Conservation (phyloP, 2,797 vertebrate genomes). For the Hipposideros larvatus region DNA sequence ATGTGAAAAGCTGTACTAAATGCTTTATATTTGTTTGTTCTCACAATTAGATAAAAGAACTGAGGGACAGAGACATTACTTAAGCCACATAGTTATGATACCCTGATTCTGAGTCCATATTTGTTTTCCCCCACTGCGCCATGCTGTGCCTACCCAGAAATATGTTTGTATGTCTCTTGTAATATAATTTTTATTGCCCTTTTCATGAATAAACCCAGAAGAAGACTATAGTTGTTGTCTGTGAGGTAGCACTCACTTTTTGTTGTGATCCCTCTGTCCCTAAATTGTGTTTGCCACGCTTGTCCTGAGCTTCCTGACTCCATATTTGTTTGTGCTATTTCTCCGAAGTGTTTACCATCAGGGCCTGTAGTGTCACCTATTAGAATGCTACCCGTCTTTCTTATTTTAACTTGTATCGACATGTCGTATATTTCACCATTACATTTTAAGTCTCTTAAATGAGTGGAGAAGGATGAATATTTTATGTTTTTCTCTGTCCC, state of each 20-base stretch:
- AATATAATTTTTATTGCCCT: neutral
- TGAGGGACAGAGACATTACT: neutral
- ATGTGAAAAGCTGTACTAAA: neutral
- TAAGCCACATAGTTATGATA: neutral
- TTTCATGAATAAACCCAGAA: neutral
- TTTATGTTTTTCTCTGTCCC: neutral
- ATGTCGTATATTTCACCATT: slow-evolving; percentile 2
- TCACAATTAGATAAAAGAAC: neutral
- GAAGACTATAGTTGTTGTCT: neutral
- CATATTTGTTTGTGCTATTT: neutral
- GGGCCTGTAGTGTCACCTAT: neutral
- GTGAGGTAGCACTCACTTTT: neutral
- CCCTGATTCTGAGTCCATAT: neutral
- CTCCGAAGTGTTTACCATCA: neutral
- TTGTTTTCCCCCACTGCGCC: neutral
- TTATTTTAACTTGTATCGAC: neutral
- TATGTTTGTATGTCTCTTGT: neutral
- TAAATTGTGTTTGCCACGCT: neutral
- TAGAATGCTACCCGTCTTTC: neutral
- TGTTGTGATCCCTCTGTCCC: neutral
- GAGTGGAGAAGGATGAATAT: neutral
- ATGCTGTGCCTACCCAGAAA: neutral
- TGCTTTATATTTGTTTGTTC: neutral
- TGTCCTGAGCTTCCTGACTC: neutral
- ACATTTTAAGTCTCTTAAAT: neutral